Evolutionary conservation across 30 jellyfish, hydroid and myxozoan species (phyloP), one percentile per base, ranked within the genome.

Genomic region (Aurelia sp.): DNA sequence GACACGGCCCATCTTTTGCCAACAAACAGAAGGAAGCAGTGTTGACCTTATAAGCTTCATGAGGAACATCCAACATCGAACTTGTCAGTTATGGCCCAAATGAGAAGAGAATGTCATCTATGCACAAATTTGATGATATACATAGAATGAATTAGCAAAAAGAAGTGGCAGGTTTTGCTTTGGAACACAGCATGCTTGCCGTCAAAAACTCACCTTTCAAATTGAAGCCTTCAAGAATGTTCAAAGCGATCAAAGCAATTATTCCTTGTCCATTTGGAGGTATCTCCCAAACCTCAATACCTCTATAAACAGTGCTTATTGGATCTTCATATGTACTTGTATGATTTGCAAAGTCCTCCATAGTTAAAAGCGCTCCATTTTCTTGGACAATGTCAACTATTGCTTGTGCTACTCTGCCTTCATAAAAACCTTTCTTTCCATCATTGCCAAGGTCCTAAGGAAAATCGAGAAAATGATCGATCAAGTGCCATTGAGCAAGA

Each of bases 211-310:
- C 64, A 91, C 98, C 92, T 81, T 52, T 57, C 9, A 92, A 21
- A 59, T 86, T 78, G 69, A 78, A 91, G 73, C 90, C 96, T 75
- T 92, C 91, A 48, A 92, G 79, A 50, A 87, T 86, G 63, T 87
- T 92, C 22, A 92, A 75, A 31, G 97, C 98, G 96, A 92, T 92
- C 65, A 92, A 65, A 7, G 97, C 98, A n/a, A 87, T 88, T 47
- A 92, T 73, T 59, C 98, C 98, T 74, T 92, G 98, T 6, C 98
- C 92, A 77, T 92, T 92, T 20, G 98, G 98, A 4, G 98, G 98
- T 84, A 92, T 86, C 51, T 92, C 98, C 96, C 96, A 87, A 4
- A 92, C 86, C 62, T 88, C 74, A 21, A 89, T 89, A 64, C 94
- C 98, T 66, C 90, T 82, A 47, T 92, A 92, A 18, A 47, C 88